Conservation (phyloP, 2,888 invertebrate species). For the Caenorhabditis sp. region DNA sequence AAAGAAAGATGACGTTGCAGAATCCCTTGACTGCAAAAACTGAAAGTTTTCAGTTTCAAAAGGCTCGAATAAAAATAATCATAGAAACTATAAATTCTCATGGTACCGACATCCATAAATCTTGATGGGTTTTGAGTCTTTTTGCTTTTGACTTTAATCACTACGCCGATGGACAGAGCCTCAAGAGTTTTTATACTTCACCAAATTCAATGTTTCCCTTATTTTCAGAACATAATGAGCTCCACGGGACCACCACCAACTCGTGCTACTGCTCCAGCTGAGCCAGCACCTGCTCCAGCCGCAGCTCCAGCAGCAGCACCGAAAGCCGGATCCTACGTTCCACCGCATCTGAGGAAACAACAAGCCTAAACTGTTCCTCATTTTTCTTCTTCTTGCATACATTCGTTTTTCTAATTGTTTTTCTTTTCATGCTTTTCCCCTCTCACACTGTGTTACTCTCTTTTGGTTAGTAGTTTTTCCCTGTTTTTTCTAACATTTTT, state of each 20-base stretch:
- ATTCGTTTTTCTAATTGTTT: constrained; percentile 14
- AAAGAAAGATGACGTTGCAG: too few relatives aligned
- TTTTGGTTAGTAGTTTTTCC: constrained; percentile 32
- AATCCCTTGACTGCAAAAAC: too few relatives aligned
- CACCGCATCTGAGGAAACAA: constrained; percentile 73
- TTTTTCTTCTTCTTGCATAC: neutral
- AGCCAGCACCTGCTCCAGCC: constrained; percentile 16
- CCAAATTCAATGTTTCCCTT: too few relatives aligned
- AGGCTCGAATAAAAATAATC: too few relatives aligned
- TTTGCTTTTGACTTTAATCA: too few relatives aligned
- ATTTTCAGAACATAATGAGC: constrained; percentile 46
- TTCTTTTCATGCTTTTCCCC: constrained; percentile 21
- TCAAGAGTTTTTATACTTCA: too few relatives aligned
- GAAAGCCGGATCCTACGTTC: constrained; percentile 70
- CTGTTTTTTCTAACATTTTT: neutral
- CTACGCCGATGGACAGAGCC: too few relatives aligned
- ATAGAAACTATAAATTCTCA: too few relatives aligned
- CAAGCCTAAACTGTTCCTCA: neutral
- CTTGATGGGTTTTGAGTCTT: too few relatives aligned
- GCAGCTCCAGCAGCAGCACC: constrained; percentile 31
- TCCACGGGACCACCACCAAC: constrained; percentile 29
- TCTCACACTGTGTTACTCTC: constrained; percentile 11
- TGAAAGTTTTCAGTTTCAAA: too few relatives aligned
- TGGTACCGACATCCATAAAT: too few relatives aligned
- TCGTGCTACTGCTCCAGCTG: constrained; percentile 16